Percentiles rank a stretch among this genome's conserved stretches.
phyloP scores from a whole-genome alignment of 2,888 invertebrate species.

The Drosophila niveifrons region DNA sequence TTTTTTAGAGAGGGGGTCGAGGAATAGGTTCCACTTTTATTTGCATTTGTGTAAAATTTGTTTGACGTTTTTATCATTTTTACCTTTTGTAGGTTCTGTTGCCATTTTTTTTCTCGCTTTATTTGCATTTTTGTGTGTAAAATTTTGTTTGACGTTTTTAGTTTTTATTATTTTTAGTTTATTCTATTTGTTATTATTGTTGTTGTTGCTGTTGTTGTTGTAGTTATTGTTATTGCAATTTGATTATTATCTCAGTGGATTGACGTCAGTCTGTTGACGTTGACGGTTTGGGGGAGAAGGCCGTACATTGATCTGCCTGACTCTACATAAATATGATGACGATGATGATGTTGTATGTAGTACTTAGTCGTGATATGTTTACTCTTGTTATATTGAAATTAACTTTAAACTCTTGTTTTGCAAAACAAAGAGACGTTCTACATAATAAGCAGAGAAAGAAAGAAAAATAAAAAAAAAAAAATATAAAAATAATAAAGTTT shows the following conservation, averaged over 20 bases:
- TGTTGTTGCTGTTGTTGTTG: constrained; percentile 15
- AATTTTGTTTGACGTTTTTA: constrained; percentile 61
- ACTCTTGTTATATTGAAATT: constrained; percentile 60
- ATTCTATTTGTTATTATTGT: constrained; percentile 5
- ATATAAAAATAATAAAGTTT: constrained; percentile 38
- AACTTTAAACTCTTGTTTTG: constrained; percentile 36
- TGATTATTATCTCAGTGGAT: constrained; percentile 67
- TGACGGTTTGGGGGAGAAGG: constrained; percentile 37
- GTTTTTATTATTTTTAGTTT: constrained; percentile 45
- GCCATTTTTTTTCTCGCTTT: not conserved
- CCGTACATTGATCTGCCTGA: constrained; percentile 42
- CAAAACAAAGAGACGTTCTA: constrained; percentile 21
- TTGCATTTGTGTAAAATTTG: constrained; percentile 65
- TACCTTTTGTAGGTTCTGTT: constrained; percentile 20
- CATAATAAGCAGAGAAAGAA: constrained; percentile 6
- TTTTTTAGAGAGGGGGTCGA: not conserved
- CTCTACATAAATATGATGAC: constrained; percentile 1
- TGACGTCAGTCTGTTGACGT: constrained; percentile 71
- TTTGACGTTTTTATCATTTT: constrained; percentile 60
- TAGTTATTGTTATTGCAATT: constrained; percentile 57
- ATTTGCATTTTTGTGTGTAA: constrained; percentile 66
- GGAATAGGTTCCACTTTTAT: constrained; percentile 22
- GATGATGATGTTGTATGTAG: constrained; percentile 34
- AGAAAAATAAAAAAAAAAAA: constrained; percentile 17
- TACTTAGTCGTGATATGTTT: constrained; percentile 47